Evolutionary conservation across 1,140 invertebrate genomes (phyloP).

Genomic region (Drosophila pachea): DNA sequence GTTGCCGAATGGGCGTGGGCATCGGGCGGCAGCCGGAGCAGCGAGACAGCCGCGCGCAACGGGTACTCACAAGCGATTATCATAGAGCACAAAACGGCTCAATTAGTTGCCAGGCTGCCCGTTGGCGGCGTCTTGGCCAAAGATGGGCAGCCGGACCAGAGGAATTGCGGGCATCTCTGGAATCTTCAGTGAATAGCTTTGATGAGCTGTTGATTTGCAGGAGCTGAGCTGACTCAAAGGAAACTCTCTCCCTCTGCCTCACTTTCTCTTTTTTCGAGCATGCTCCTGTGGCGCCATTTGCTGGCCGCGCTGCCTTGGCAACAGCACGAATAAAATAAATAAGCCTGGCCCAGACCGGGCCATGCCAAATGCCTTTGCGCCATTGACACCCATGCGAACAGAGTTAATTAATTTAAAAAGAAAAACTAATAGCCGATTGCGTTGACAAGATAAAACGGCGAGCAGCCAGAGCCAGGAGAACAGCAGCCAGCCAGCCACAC

Average conservation of each 20-base stretch:
- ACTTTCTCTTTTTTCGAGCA: too few species aligned
- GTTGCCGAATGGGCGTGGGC: conserved; percentile 36
- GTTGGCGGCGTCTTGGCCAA: conserved; percentile 44
- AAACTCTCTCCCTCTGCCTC: too few species aligned
- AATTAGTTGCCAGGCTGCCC: conserved; percentile 63
- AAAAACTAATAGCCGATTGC: conserved; percentile 72
- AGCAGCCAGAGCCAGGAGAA: conserved; percentile 42
- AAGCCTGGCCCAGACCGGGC: conserved; percentile 20
- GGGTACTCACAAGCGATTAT: conserved; percentile 67
- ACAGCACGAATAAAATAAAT: conserved; percentile 14
- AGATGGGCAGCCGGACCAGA: conserved; percentile 37
- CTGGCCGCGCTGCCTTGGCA: not conserved
- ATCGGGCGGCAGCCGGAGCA: conserved; percentile 6
- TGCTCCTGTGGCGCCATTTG: too few species aligned
- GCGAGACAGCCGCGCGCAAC: conserved; percentile 6
- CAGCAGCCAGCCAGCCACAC: not conserved
- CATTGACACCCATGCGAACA: conserved; percentile 73
- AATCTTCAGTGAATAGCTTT: conserved; percentile 5
- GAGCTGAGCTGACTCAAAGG: too few species aligned
- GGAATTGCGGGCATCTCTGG: conserved; percentile 22
- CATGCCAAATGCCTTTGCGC: conserved; percentile 46
- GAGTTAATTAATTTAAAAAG: conserved; percentile 70
- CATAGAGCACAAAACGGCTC: conserved; percentile 69
- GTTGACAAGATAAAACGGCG: conserved; percentile 71
- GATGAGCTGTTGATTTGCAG: not conserved